Evolutionary conservation across 2,113 vertebrate genomes (phyloP).

Genomic region (Notechis scutatus): DNA sequence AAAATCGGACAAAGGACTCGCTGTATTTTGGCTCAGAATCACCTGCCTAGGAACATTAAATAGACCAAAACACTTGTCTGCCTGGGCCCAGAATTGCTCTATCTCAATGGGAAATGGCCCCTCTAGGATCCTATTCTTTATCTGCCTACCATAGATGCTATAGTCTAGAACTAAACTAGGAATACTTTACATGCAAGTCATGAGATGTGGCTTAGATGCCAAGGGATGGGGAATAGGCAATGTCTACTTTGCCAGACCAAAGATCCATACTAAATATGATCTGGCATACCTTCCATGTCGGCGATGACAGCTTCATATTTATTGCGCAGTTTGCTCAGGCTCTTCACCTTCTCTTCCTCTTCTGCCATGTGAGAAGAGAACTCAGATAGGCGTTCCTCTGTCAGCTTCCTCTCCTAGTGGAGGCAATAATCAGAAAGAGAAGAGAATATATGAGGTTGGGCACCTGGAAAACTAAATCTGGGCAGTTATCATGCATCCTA

Average conservation of each 20-base stretch:
- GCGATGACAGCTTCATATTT: slow-evolving; percentile 86
- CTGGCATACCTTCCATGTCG: slow-evolving; percentile 80
- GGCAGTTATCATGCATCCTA: neutral
- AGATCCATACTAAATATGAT: neutral
- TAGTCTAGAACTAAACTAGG: neutral
- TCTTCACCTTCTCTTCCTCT: slow-evolving; percentile 89
- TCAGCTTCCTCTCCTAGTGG: slow-evolving; percentile 80
- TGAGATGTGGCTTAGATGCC: too few species aligned
- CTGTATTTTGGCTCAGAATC: neutral
- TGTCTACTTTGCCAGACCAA: neutral
- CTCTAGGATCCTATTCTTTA: neutral
- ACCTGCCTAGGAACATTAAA: neutral
- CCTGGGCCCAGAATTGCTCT: neutral
- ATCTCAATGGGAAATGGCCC: neutral
- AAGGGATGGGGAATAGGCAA: neutral
- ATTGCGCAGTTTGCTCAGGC: slow-evolving; percentile 84
- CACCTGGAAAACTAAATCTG: neutral
- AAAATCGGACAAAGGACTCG: neutral
- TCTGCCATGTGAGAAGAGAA: slow-evolving; percentile 82
- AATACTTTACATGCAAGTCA: neutral
- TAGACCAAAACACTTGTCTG: neutral
- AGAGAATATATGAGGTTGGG: neutral
- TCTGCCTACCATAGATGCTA: neutral
- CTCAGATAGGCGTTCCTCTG: slow-evolving; percentile 84
- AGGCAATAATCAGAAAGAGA: neutral